Evolutionary conservation across 64 coral and sea anemone species (phyloP).

Genomic region (Montipora cactus): DNA sequence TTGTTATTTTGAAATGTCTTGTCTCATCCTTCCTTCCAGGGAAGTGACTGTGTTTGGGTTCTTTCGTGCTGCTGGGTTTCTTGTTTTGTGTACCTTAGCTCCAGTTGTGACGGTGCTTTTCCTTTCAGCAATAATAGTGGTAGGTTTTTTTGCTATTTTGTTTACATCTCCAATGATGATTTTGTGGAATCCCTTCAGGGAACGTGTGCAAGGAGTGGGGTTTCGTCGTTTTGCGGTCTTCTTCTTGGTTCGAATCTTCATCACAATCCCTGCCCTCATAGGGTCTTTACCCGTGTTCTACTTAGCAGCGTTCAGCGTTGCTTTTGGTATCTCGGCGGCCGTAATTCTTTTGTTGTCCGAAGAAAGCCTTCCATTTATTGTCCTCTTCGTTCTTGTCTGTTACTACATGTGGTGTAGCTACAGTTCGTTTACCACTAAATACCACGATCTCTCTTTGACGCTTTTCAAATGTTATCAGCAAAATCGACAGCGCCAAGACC

Average conservation of each 20-base stretch:
- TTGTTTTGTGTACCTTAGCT: neutral
- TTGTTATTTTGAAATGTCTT: neutral
- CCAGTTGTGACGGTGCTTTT: neutral
- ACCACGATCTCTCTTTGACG: neutral
- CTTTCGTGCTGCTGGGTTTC: neutral
- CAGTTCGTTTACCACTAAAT: slow-evolving; percentile 2
- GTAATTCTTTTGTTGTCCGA: neutral
- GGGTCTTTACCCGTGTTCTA: neutral
- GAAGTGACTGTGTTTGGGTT: neutral
- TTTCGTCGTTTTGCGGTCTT: neutral
- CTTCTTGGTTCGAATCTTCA: neutral
- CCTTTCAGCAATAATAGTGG: neutral
- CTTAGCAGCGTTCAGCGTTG: too few species aligned
- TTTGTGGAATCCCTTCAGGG: neutral
- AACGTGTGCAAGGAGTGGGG: neutral
- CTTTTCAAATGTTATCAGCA: neutral
- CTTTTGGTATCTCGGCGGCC: neutral
- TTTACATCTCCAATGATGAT: neutral
- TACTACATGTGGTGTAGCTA: slow-evolving; percentile 11
- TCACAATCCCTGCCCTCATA: neutral
- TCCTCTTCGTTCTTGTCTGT: neutral
- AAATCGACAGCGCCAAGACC: too few species aligned
- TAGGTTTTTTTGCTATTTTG: neutral
- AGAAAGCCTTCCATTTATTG: neutral
- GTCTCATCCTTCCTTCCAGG: neutral